Conservation (phyloP, 2,797 vertebrate genomes). For the Glossophaga mutica region DNA sequence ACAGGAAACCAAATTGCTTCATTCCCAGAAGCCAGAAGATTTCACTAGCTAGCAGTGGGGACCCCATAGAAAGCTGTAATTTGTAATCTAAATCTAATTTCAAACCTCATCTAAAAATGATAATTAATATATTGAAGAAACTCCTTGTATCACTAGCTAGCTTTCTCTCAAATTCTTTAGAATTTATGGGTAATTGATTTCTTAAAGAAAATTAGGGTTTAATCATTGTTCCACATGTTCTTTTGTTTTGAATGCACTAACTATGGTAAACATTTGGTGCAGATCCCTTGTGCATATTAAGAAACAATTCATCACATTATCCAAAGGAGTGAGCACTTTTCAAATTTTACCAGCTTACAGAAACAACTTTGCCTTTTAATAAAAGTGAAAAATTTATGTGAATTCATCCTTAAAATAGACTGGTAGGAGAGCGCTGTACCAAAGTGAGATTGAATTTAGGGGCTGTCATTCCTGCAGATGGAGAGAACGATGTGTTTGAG, state of each 20-base stretch:
- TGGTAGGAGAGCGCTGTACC: neutral
- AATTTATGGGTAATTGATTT: conserved; percentile 70
- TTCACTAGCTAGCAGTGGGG: conserved; percentile 79
- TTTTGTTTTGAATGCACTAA: conserved; percentile 66
- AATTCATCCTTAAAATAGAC: conserved; percentile 53
- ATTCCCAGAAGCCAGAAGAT: conserved; percentile 80
- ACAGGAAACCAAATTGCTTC: conserved; percentile 81
- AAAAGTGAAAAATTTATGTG: conserved; percentile 50
- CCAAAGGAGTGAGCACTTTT: conserved; percentile 56
- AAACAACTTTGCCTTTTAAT: conserved; percentile 60
- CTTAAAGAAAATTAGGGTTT: conserved; percentile 76
- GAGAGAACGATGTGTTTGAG: neutral
- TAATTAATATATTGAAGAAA: conserved; percentile 81
- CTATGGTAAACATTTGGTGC: conserved; percentile 47
- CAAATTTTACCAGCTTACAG: conserved; percentile 60
- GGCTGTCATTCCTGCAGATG: neutral
- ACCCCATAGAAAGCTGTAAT: conserved; percentile 81
- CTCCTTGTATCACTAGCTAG: conserved; percentile 61
- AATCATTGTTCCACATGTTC: conserved; percentile 70
- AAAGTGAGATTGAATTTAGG: conserved; percentile 46
- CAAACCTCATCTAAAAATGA: conserved; percentile 80
- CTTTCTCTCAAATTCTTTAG: conserved; percentile 70
- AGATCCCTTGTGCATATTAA: conserved; percentile 52
- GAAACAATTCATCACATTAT: conserved; percentile 62
- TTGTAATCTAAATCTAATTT: conserved; percentile 85